phyloP scores from a whole-genome alignment of 2,888 invertebrate species.

The Nesidiocoris tenuis region DNA sequence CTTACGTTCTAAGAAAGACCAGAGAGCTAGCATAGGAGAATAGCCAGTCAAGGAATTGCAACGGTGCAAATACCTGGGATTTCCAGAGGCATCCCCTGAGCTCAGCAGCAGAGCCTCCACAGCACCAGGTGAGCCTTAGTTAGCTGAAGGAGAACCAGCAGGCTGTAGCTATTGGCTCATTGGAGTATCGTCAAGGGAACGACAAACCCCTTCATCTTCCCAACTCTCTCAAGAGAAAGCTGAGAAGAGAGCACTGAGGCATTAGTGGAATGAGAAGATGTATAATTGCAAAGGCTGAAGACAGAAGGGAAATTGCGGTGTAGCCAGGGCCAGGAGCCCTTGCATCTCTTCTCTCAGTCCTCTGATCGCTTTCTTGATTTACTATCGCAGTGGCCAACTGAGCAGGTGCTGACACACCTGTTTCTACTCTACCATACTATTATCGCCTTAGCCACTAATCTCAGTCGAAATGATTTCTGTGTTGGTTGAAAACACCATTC shows the following conservation, averaged over 20 bases:
- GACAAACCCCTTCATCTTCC: neutral
- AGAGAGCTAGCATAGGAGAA: neutral
- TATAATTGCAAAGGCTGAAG: neutral
- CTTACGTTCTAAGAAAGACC: no score
- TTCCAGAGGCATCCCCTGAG: neutral
- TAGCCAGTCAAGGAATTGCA: neutral
- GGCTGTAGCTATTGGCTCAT: neutral
- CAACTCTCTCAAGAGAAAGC: neutral
- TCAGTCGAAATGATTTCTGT: neutral
- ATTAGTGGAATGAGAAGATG: neutral
- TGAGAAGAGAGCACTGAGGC: neutral
- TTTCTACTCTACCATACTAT: neutral
- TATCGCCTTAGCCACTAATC: neutral
- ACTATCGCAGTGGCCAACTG: neutral
- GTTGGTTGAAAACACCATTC: no score
- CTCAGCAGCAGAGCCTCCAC: neutral
- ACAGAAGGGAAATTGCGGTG: neutral
- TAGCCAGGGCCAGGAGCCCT: neutral
- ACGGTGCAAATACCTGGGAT: neutral
- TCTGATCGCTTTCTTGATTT: neutral
- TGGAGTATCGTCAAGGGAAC: neutral
- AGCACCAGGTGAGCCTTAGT: neutral
- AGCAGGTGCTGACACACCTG: neutral
- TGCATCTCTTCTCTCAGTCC: neutral
- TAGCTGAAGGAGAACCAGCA: neutral